Base-by-base conservation (phyloP, 2,113 vertebrate species). In the Austrofundulus limnaeus region DNA sequence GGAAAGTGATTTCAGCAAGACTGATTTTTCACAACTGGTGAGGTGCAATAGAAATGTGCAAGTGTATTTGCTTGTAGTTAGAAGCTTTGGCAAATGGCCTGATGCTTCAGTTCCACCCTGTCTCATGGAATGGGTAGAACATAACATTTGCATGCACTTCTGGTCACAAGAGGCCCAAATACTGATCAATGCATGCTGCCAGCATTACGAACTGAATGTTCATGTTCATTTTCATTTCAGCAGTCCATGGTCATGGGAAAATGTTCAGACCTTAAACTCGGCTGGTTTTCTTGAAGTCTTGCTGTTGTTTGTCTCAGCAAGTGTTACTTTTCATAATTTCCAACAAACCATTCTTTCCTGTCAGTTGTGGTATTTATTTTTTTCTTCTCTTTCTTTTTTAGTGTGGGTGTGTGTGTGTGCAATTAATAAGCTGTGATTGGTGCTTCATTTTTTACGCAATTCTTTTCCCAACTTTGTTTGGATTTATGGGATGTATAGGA, bases 281-380 rank as follows among this genome's bases (percentile, higher is more conserved):
- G 58, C 73, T 77, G 65, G 73, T 84, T 74, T 71, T 38, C 64
- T n/a, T 57, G 2, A 66, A 73, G 69, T 55, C 60, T 61, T 60
- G 34, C 65, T 76, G 46, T 65, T 82, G 70, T 76, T 75, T 65
- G 59, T 54, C 25, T 19, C 70, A 55, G 54, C 41, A 20, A 61
- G 45, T 80, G 78, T 77, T 80, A 82, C 69, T 82, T 82, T 72
- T 55, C 64, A 85, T 86, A 68, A 76, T 80, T 64, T 75, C 39
- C 31, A 60, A 83, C 65, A 72, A 66, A 20, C 49, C 2, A 14
- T 17, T 28, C 34, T n/a, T 21, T 60, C 54, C 43, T 13, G 53
- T 51, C 57, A 45, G n/a, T 70, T 42, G 54, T 19, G 31, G 37
- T 21, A 37, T 28, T 20, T 50, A 19, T 3, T 16, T 23, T 55